Base-by-base conservation (phyloP, 2,888 invertebrate genomes). In the Meandrusa payeni region DNA sequence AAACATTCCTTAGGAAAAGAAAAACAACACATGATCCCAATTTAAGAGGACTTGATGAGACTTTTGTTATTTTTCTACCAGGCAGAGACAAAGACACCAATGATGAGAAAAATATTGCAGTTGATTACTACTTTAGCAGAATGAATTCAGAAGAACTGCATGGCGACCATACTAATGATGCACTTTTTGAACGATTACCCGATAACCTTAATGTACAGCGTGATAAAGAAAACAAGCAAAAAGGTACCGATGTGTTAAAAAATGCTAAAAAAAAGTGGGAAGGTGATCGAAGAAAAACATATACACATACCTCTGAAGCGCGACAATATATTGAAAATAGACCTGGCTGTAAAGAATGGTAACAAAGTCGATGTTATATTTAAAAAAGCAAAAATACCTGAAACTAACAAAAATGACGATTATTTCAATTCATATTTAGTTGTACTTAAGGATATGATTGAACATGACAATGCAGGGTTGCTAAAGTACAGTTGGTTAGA, bases 401-500 rank as follows among this genome's bases (percentile, higher is more conserved):
- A 51, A 1, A 47, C 39, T 15, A 40, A 41, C 1, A 44, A 44
- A 6, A 20, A 45, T 2, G 34, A 53, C 1, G 47, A 54, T 0
- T 41, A 53, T 26, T 10, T 76, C 1, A 42, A 61, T 1, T 43
- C 55, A 0, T 64, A 65, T 42, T 15, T 66, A 2, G 49, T 48
- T 9, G 76, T 75, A 0, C 43, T 85, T 2, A 59, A 49, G n/a
- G 72, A 81, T 50, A 61, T 78, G 63, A 49, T 83, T 5, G 22
- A 52, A 0, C 44, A 47, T 9, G 53, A 76, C 5, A 64, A 59
- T 17, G 55, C 54, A 5, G 64, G 55, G 0, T 53, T 85, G 1
- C 34, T 50, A 0, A 52, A 69, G 17, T 86, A 77, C 20, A 67
- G 76, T 47, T 86, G 85, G 85, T 47, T 85, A 2, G 55, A 59